phyloP scores from a whole-genome alignment of 1,140 invertebrate genomes.

The Polyergus mexicanus region DNA sequence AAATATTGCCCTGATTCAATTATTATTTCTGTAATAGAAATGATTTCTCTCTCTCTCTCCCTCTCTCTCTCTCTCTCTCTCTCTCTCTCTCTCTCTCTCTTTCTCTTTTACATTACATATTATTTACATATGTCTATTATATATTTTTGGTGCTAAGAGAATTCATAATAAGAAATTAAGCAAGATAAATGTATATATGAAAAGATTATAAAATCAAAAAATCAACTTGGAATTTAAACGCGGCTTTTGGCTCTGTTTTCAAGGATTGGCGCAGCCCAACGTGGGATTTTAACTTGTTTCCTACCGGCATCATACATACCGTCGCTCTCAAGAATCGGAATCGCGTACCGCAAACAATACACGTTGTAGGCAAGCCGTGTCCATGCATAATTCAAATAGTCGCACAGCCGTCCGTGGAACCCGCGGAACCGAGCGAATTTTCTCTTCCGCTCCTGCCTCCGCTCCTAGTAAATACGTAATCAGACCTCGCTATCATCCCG shows the following conservation, averaged over 20 bases:
- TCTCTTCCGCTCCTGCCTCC: slow-evolving; percentile 84
- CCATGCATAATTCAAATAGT: slow-evolving; percentile 87
- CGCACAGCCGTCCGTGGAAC: slow-evolving; percentile 82
- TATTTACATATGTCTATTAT: neutral
- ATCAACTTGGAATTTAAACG: slow-evolving; percentile 6
- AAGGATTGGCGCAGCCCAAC: slow-evolving; percentile 29
- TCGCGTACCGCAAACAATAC: slow-evolving; percentile 86
- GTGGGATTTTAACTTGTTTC: slow-evolving; percentile 68
- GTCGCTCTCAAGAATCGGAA: slow-evolving; percentile 84
- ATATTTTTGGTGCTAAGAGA: neutral
- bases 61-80: too few species aligned
- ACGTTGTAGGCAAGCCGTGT: slow-evolving; percentile 86
- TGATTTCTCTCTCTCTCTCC: too few species aligned
- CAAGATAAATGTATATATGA: neutral
- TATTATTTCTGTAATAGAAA: neutral
- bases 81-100: too few species aligned
- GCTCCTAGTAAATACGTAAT: slow-evolving; percentile 86
- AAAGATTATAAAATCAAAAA: slow-evolving; percentile 9
- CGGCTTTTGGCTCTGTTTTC: slow-evolving; percentile 31
- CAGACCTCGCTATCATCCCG: slow-evolving; percentile 83
- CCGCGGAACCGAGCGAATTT: slow-evolving; percentile 82
- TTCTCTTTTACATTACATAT: too few species aligned
- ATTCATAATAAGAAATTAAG: neutral
- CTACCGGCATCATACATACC: slow-evolving; percentile 68
- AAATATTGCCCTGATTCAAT: neutral